These are phyloP conservation scores for Argyra leucocephala DNA, from an alignment of 2,888 invertebrate species.

Conservation along the genomic window DNA sequence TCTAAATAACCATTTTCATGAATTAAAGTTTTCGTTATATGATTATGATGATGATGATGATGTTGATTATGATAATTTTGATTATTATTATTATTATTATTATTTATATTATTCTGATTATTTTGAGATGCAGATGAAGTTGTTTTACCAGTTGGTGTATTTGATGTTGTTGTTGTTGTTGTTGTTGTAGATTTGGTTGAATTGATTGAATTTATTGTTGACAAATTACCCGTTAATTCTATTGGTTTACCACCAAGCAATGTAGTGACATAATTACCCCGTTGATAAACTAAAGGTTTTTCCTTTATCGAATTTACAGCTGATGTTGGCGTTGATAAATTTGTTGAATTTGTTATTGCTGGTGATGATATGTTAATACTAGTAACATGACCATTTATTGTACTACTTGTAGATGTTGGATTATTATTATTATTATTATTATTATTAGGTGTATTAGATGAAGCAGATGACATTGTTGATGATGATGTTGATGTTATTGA, in stretches of 20 bases:
- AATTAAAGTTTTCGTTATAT: conserved; percentile 40
- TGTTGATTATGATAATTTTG: conserved; percentile 11
- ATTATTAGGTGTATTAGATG: conserved; percentile 11
- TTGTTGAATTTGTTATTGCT: conserved; percentile 31
- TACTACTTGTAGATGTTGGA: conserved; percentile 23
- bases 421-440: conserved; percentile 17
- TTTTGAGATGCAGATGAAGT: not conserved
- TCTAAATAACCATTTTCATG: conserved; percentile 36
- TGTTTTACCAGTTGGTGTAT: conserved; percentile 16
- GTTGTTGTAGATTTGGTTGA: conserved; percentile 11
- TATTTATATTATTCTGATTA: not conserved
- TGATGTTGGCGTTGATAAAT: conserved; percentile 25
- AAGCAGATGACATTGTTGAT: conserved; percentile 16
- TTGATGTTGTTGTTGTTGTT: conserved; percentile 13
- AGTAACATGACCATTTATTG: conserved; percentile 48
- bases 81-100: not conserved
- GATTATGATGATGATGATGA: conserved; percentile 21
- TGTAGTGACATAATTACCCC: conserved; percentile 70
- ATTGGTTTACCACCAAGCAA: conserved; percentile 50
- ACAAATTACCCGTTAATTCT: conserved; percentile 32
- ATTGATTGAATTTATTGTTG: conserved; percentile 17
- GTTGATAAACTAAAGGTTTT: conserved; percentile 61
- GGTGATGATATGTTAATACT: conserved; percentile 61
- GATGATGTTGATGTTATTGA: conserved; percentile 7
- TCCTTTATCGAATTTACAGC: conserved; percentile 46